A percentile compares a stretch with the other conserved stretches of the same genome.
Evolutionary conservation across 1,140 invertebrate genomes (phyloP).

Genomic region (Orussus abietinus): DNA sequence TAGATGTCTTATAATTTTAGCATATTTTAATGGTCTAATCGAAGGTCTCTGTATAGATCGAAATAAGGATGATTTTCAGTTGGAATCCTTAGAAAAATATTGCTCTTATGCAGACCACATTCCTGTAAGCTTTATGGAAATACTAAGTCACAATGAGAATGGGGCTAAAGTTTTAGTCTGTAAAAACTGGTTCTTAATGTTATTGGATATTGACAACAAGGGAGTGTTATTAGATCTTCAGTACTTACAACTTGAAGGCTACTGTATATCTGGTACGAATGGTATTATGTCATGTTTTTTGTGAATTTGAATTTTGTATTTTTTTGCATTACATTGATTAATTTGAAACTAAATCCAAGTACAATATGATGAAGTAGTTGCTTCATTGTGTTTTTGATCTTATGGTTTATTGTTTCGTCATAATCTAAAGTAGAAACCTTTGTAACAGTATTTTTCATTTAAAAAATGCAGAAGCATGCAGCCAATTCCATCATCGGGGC

Average conservation of each 20-base stretch:
- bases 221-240: conserved; percentile 9
- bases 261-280: too few relatives aligned
- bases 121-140: conserved; percentile 24
- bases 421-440: too few relatives aligned
- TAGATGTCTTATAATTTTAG: conserved; percentile 32
- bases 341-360: too few relatives aligned
- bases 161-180: conserved; percentile 22
- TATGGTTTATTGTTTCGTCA: too few relatives aligned
- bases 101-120: conserved; percentile 29
- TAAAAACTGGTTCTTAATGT: conserved; percentile 29
- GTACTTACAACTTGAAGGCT: background rate
- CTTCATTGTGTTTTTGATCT: too few relatives aligned
- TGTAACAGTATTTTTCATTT: too few relatives aligned
- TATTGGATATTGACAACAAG: conserved; percentile 19
- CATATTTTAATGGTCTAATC: conserved; percentile 38
- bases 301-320: too few relatives aligned
- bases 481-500: too few relatives aligned
- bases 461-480: too few relatives aligned
- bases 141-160: conserved; percentile 18
- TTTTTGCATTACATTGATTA: too few relatives aligned
- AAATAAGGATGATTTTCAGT: conserved; percentile 15
- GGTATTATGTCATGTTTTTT: too few relatives aligned
- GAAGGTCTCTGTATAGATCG: conserved; percentile 23
- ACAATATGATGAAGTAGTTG: conserved; percentile 5
- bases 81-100: conserved; percentile 20